Evolutionary conservation across 35 echinoderm and acorn worm genomes (phyloP), one percentile per base, ranked within the genome.

Genomic region (Acanthaster planci): DNA sequence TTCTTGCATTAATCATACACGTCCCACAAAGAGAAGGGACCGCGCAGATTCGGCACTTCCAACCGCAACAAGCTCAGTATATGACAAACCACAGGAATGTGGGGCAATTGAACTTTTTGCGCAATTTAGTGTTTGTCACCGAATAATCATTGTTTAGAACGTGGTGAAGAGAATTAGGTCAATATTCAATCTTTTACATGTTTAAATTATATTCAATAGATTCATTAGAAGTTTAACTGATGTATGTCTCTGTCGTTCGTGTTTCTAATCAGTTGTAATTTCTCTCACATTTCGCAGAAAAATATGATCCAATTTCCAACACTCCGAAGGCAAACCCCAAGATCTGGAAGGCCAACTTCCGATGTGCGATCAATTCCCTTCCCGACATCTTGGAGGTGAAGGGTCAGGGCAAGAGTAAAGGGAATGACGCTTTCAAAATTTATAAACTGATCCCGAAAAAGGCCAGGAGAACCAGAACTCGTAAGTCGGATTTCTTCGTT

Each of bases 321-420:
- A 58, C 37, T 10, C 93, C 93, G 7, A 93, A 89, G 38, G 92
- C 92, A 0, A 94, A 91, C 53, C 96, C 96, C 27, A 99, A 99
- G 60, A 94, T 88, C 50, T 99, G 96, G 96, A 99, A 99, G 77
- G 96, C 96, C 9, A 99, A 99, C 72, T 99, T 99, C 52, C 85
- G 96, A 23, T 99, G 96, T 44, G 96, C 96, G 17, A 93, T 99
- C 86, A 99, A 99, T 52, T 99, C 96, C 17, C 83, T 99, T 18
- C 96, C 96, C 18, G 96, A 99, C 86, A 99, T 99, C 58, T 85
- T 91, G 15, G 96, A 99, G 56, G 75, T 98, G 4, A 60, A 84
- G 52, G 91, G 93, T 42, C 72, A 89, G 37, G 91, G 95, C 12
- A 98, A 93, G 60, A 85, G 79, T 27, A 93, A 88, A 86, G 95